Evolutionary conservation across 2,797 vertebrate species (phyloP).

Genomic region (Sitta carolinensis): DNA sequence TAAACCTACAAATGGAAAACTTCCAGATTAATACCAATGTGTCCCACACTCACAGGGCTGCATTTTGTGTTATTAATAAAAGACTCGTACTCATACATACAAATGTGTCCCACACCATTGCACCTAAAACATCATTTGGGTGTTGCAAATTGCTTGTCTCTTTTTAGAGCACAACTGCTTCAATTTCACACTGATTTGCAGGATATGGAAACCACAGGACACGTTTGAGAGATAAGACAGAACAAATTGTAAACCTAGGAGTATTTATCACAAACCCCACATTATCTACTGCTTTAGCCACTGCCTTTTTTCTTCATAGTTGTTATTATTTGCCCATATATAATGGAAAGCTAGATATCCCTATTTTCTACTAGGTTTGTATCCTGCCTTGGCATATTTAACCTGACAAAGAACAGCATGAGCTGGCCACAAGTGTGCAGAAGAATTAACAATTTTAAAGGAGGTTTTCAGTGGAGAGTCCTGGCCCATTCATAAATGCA

Average conservation of each 20-base stretch:
- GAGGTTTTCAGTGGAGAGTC: neutral
- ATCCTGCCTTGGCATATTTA: neutral
- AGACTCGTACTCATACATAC: neutral
- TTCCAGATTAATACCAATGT: neutral
- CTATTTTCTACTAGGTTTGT: neutral
- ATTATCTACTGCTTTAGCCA: neutral
- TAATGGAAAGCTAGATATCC: neutral
- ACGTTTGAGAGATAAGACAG: neutral
- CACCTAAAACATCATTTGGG: neutral
- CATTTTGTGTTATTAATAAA: neutral
- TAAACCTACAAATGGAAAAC: neutral
- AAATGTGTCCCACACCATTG: neutral
- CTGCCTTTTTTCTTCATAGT: constrained; percentile 3
- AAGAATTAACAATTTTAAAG: neutral
- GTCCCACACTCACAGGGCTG: neutral
- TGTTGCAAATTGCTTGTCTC: neutral
- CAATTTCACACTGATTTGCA: neutral
- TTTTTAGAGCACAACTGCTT: neutral
- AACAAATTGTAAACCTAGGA: neutral
- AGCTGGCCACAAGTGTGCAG: neutral
- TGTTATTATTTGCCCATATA: neutral
- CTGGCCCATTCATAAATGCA: neutral
- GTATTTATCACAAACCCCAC: neutral
- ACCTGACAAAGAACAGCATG: neutral
- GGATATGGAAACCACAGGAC: constrained; percentile 5